Evolutionary conservation across 2,888 invertebrate species (phyloP).

Genomic region (Pterostichus niger): DNA sequence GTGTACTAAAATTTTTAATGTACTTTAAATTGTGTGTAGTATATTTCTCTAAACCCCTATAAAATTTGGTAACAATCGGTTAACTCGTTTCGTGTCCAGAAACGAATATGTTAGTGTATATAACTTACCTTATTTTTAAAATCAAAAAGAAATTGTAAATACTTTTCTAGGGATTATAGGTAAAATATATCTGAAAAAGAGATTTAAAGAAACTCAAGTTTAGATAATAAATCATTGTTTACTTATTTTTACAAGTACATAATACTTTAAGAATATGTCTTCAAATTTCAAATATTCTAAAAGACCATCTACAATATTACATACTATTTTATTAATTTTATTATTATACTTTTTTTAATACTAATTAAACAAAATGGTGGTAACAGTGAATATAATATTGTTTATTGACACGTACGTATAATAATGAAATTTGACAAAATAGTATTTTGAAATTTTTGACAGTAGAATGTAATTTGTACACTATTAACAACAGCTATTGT

Average conservation of each 20-base stretch:
- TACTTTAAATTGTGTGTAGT: too few relatives aligned
- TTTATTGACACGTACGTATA: too few relatives aligned
- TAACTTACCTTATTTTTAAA: too few relatives aligned
- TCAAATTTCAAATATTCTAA: constrained; percentile 32
- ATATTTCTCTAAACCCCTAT: too few relatives aligned
- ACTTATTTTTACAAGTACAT: constrained; percentile 64
- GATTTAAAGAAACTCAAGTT: constrained; percentile 9
- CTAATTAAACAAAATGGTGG: neutral
- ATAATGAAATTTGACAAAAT: constrained; percentile 48
- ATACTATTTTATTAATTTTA: neutral
- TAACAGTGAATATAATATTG: neutral
- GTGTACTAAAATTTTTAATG: too few relatives aligned
- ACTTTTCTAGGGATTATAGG: too few relatives aligned
- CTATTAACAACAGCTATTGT: constrained; percentile 60
- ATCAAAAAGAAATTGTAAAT: too few relatives aligned
- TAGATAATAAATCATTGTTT: constrained; percentile 60
- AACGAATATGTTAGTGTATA: too few relatives aligned
- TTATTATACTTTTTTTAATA: constrained; percentile 36
- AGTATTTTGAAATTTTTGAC: constrained; percentile 55
- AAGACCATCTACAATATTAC: constrained; percentile 21
- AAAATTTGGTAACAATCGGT: too few relatives aligned
- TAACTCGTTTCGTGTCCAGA: too few relatives aligned
- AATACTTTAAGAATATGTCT: constrained; percentile 57
- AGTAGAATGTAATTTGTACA: constrained; percentile 49
- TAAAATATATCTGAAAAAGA: neutral